A percentile compares a stretch with the other conserved stretches of the same genome.
Evolutionary conservation across 2,797 vertebrate genomes (phyloP).

Genomic region (Chrysocyon brachyurus): DNA sequence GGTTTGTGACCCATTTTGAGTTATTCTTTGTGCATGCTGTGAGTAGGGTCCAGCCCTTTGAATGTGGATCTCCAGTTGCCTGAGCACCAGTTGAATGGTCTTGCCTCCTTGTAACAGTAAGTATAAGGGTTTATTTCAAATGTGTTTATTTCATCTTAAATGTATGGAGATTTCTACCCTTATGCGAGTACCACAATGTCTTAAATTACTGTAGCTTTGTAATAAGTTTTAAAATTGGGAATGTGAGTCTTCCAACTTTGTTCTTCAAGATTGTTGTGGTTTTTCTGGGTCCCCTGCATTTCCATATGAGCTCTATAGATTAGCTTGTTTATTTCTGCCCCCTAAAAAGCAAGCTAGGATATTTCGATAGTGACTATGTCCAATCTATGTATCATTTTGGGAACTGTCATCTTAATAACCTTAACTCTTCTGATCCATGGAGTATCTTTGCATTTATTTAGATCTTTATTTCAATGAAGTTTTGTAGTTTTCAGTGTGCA

Average conservation of each 20-base stretch:
- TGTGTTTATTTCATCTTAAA: background rate
- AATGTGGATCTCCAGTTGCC: background rate
- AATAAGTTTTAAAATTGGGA: background rate
- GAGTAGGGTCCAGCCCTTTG: background rate
- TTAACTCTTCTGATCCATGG: background rate
- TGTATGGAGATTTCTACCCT: background rate
- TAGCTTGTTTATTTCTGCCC: background rate
- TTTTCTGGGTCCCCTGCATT: background rate
- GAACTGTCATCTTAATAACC: background rate
- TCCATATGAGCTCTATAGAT: background rate
- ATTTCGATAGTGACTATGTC: background rate
- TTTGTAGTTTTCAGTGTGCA: background rate
- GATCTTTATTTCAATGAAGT: slow-evolving; percentile 3
- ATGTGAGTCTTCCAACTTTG: background rate
- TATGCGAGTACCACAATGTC: background rate
- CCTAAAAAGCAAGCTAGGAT: background rate
- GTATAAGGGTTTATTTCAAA: background rate
- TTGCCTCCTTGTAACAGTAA: background rate
- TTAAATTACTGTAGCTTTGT: slow-evolving; percentile 17
- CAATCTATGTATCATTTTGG: background rate
- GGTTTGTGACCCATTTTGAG: background rate
- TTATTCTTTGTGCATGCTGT: background rate
- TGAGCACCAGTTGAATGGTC: background rate
- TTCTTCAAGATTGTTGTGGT: background rate
- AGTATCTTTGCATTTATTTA: background rate